Conservation (phyloP, 2,113 vertebrate genomes). For the Salvator merianae region DNA sequence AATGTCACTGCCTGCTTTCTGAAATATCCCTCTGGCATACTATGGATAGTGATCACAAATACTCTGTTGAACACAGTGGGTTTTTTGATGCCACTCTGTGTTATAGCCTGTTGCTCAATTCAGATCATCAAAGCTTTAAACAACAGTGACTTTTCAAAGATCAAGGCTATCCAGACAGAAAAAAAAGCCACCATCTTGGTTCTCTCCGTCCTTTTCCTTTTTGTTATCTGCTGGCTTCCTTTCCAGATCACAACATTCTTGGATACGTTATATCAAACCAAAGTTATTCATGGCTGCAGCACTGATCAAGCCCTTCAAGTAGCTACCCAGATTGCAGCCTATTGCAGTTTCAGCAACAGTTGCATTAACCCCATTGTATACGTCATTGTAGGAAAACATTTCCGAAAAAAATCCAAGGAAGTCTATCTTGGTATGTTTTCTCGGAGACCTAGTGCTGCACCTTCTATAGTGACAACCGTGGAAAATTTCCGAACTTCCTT, state of each 20-base stretch:
- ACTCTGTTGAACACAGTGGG: conserved; percentile 78
- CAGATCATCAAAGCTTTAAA: conserved; percentile 81
- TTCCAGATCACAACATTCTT: conserved; percentile 82
- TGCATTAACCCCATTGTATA: conserved; percentile 93
- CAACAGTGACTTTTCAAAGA: conserved; percentile 68
- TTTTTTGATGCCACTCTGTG: conserved; percentile 83
- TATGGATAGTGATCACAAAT: conserved; percentile 71
- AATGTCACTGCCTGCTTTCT: conserved; percentile 79
- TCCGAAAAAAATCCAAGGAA: conserved; percentile 88
- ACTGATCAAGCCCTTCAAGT: conserved; percentile 59
- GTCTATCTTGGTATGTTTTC: conserved; percentile 66
- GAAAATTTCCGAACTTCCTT: conserved; percentile 72
- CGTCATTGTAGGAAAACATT: conserved; percentile 93
- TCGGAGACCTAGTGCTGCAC: conserved; percentile 40
- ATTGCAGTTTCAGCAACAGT: conserved; percentile 89
- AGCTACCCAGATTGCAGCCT: conserved; percentile 80
- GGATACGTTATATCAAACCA: conserved; percentile 70
- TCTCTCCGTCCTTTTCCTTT: conserved; percentile 83
- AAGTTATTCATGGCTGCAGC: conserved; percentile 65
- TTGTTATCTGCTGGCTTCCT: conserved; percentile 87
- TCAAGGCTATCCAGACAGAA: conserved; percentile 76
- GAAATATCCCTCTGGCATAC: conserved; percentile 61
- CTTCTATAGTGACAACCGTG: conserved; percentile 62
- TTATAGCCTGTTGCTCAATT: conserved; percentile 84
- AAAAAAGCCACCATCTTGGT: conserved; percentile 81